Percentiles rank a stretch among this genome's conserved stretches.
phyloP scores from a whole-genome alignment of 1,140 invertebrate species.

The Drosophila tani region DNA sequence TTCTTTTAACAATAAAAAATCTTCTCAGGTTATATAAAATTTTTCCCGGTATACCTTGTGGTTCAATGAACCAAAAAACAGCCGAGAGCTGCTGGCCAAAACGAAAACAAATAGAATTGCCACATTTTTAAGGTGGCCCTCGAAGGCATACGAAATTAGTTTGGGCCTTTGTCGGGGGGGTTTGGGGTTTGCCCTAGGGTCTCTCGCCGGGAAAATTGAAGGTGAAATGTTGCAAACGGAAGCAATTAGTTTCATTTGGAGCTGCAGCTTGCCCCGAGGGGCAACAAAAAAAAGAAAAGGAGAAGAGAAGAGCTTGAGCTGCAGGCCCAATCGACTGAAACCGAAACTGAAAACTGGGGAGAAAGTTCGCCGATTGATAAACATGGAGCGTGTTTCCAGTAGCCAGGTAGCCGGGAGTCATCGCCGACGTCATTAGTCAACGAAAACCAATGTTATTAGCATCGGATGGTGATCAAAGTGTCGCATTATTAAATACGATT shows the following conservation, averaged over 20 bases:
- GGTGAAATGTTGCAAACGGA: conserved; percentile 74
- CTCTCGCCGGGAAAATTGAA: conserved; percentile 52
- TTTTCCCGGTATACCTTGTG: neutral
- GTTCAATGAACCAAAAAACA: conserved; percentile 46
- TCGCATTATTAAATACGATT: conserved; percentile 38
- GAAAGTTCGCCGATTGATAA: conserved; percentile 75
- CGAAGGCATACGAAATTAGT: conserved; percentile 60
- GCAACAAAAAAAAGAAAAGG: neutral
- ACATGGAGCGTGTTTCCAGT: conserved; percentile 57
- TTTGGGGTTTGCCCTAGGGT: conserved; percentile 6
- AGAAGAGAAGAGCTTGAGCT: conserved; percentile 25
- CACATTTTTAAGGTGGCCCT: conserved; percentile 52
- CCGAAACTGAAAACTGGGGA: conserved; percentile 38
- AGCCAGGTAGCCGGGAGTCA: conserved; percentile 23
- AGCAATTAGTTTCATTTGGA: conserved; percentile 77
- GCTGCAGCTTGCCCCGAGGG: conserved; percentile 6
- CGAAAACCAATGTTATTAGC: conserved; percentile 31
- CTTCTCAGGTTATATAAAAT: neutral
- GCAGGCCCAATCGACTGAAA: conserved; percentile 46
- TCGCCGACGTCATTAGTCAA: conserved; percentile 31
- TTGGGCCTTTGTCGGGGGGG: conserved; percentile 16
- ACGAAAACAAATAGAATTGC: conserved; percentile 60
- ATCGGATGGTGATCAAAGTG: conserved; percentile 40
- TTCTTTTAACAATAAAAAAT: neutral
- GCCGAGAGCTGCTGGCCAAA: conserved; percentile 12